Conservation (phyloP, 2,888 invertebrate genomes). For the Crossocerus cetratus region DNA sequence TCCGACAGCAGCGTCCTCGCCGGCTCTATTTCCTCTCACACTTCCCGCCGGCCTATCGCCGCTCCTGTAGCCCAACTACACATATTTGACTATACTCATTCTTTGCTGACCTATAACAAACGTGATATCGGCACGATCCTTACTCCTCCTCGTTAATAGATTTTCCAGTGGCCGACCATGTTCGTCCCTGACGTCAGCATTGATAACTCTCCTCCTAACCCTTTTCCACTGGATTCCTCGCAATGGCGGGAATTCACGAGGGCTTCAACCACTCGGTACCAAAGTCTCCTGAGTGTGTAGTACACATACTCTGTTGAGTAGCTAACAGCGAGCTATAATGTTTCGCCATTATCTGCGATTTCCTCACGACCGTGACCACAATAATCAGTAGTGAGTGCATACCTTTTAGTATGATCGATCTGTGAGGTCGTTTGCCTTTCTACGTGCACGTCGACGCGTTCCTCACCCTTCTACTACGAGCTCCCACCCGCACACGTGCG, state of each 20-base stretch:
- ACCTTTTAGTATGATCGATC: slow-evolving; percentile 25
- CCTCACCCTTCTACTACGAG: slow-evolving; percentile 10
- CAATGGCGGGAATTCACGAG: no score
- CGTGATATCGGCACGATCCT: slow-evolving; percentile 15
- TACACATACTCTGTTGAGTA: no score
- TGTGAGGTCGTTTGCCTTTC: slow-evolving; percentile 33
- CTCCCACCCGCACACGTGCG: slow-evolving; percentile 22
- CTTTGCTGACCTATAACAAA: slow-evolving; percentile 33
- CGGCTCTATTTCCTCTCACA: slow-evolving; percentile 28
- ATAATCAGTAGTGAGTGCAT: neutral
- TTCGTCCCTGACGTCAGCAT: slow-evolving; percentile 42
- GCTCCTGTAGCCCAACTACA: slow-evolving; percentile 14
- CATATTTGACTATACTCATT: slow-evolving; percentile 9
- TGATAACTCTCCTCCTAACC: slow-evolving; percentile 15
- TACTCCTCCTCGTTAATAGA: slow-evolving; percentile 34
- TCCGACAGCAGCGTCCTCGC: neutral
- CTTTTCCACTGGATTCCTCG: slow-evolving; percentile 1
- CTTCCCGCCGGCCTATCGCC: slow-evolving; percentile 2
- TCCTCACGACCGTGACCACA: neutral
- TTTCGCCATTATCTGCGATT: neutral
- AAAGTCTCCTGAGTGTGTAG: no score
- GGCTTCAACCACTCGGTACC: no score
- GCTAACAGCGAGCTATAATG: no score
- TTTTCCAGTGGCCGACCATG: slow-evolving; percentile 25
- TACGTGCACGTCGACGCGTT: slow-evolving; percentile 17